These are phyloP conservation scores for Dasyornis broadbenti DNA, from an alignment of 2,113 vertebrate genomes.

Conservation along the genomic window DNA sequence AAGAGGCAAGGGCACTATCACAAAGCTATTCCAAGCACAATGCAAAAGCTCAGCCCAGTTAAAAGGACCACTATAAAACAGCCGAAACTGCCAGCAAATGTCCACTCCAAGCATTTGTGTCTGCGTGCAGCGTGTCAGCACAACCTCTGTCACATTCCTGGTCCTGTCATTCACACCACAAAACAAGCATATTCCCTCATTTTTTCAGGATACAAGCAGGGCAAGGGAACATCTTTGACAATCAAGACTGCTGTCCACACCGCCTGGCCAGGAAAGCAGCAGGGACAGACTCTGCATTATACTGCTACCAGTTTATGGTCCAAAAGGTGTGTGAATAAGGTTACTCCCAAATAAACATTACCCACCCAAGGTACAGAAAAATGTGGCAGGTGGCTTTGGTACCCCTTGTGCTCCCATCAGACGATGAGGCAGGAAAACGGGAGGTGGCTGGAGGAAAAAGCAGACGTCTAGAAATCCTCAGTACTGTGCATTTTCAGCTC, in stretches of 20 bases:
- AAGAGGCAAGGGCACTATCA: not conserved
- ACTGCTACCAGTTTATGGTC: not conserved
- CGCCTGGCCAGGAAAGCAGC: not conserved
- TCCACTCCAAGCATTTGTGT: not conserved
- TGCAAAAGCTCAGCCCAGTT: not conserved
- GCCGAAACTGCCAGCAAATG: not conserved
- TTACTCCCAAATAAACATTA: not conserved
- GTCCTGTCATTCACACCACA: not conserved
- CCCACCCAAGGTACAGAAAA: not conserved
- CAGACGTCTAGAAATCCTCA: not conserved
- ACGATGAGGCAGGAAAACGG: not conserved
- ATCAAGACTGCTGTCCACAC: not conserved
- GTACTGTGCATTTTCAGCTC: not conserved
- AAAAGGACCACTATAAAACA: not conserved
- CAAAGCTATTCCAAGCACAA: not conserved
- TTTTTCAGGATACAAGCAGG: not conserved
- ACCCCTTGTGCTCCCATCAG: not conserved
- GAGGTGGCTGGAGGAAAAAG: not conserved
- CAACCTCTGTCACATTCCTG: not conserved
- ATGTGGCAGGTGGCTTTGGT: not conserved
- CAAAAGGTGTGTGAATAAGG: not conserved
- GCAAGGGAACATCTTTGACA: not conserved
- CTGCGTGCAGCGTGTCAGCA: not conserved
- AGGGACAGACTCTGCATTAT: not conserved
- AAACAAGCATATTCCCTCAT: not conserved